Evolutionary conservation across 2,797 vertebrate species (phyloP).

Genomic region (Molossus molossus): DNA sequence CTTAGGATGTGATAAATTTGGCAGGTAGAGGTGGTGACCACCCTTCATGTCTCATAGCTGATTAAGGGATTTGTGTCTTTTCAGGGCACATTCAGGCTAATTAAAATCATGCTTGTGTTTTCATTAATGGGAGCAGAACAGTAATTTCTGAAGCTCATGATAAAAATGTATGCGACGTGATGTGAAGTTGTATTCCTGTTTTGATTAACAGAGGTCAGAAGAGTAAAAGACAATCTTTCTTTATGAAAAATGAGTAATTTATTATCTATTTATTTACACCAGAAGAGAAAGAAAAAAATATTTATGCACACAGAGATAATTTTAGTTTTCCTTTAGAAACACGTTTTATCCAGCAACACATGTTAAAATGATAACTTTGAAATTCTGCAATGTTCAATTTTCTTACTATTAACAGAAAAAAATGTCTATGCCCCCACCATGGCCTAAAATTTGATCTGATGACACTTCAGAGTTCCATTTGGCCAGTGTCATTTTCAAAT

Average conservation of each 20-base stretch:
- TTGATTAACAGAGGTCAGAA: constrained; percentile 30
- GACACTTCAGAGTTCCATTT: neutral
- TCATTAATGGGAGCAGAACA: constrained; percentile 39
- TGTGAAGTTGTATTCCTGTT: neutral
- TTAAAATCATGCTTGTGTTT: constrained; percentile 78
- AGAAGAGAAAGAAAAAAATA: neutral
- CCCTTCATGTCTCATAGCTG: neutral
- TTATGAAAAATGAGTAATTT: neutral
- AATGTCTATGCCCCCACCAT: too few species aligned
- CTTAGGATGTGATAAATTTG: constrained; percentile 35
- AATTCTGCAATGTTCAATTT: neutral
- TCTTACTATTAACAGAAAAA: neutral
- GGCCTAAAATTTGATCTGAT: neutral
- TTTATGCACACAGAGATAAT: neutral
- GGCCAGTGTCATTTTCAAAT: neutral
- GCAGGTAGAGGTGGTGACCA: constrained; percentile 50
- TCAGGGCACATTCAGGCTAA: constrained; percentile 67
- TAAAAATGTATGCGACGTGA: neutral
- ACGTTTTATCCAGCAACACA: neutral
- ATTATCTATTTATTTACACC: neutral
- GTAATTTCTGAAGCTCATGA: constrained; percentile 37
- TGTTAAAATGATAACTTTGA: neutral
- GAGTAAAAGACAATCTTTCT: neutral
- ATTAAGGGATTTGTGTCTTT: constrained; percentile 64
- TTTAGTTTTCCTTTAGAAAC: neutral